phyloP scores from a whole-genome alignment of 2,888 invertebrate genomes.

The Hedya salicella region DNA sequence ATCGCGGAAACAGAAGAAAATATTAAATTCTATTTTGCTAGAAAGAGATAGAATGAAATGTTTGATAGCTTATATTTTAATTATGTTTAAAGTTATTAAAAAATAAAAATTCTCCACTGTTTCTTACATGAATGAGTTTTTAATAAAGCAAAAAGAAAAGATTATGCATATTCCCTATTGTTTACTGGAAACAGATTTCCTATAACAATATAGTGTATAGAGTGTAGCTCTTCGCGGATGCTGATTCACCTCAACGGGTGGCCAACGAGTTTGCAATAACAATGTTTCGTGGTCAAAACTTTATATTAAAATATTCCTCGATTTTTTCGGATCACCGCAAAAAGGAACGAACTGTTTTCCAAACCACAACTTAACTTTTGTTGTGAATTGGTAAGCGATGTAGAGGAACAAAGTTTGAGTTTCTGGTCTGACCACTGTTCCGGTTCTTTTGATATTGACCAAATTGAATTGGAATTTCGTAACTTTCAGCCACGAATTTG shows the following conservation, averaged over 20 bases:
- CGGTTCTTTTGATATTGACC: conserved; percentile 38
- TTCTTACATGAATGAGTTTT: too few species aligned
- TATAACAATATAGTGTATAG: background rate
- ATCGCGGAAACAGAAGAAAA: too few species aligned
- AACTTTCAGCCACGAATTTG: conserved; percentile 26
- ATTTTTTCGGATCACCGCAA: conserved; percentile 41
- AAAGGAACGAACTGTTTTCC: conserved; percentile 35
- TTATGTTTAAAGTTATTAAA: too few species aligned
- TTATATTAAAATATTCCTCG: conserved; percentile 40
- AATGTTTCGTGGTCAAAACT: conserved; percentile 38
- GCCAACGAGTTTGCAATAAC: conserved; percentile 21
- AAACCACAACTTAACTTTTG: conserved; percentile 42
- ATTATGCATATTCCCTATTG: too few species aligned
- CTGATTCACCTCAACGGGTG: conserved; percentile 1
- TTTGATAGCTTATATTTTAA: too few species aligned
- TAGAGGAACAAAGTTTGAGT: conserved; percentile 37
- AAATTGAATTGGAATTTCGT: conserved; percentile 28
- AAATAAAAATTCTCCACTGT: too few species aligned
- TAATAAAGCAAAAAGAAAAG: too few species aligned
- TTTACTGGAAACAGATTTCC: too few species aligned
- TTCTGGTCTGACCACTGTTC: conserved; percentile 37
- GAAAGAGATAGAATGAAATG: too few species aligned
- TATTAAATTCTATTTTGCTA: too few species aligned
- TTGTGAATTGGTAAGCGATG: conserved; percentile 42
- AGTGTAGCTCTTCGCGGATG: background rate